Evolutionary conservation across 2,888 invertebrate species (phyloP).

Genomic region (Megalurothrips usitatus): DNA sequence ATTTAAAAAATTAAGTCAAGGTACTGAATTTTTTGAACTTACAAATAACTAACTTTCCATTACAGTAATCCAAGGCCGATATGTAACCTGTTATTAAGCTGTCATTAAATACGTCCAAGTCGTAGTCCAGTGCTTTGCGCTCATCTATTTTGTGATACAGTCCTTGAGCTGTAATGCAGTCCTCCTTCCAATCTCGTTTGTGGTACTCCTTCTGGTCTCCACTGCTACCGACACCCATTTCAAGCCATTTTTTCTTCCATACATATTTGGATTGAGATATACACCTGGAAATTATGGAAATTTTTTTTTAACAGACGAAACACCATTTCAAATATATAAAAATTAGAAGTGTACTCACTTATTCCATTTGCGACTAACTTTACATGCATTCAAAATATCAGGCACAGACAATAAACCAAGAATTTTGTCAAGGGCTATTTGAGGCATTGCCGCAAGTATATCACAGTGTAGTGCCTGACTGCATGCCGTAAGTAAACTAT

Average conservation of each 20-base stretch:
- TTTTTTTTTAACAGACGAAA: not conserved
- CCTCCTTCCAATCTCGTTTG: not conserved
- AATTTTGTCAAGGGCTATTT: conserved; percentile 5
- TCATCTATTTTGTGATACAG: not conserved
- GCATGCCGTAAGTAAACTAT: not conserved
- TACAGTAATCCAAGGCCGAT: not conserved
- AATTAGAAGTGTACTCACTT: not conserved
- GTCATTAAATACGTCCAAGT: not conserved
- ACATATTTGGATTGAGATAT: not conserved
- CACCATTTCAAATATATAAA: not conserved
- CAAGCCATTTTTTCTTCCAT: conserved; percentile 6
- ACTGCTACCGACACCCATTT: not conserved
- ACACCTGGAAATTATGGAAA: not conserved
- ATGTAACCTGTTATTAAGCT: not conserved
- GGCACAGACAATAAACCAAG: not conserved
- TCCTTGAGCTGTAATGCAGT: not conserved
- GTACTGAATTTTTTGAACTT: not conserved
- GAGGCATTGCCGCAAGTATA: not conserved
- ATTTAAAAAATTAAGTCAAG: too few relatives aligned
- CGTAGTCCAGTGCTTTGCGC: not conserved
- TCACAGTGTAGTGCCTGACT: conserved; percentile 1
- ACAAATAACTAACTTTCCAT: not conserved
- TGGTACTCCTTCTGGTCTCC: not conserved
- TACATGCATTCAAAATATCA: conserved; percentile 5
- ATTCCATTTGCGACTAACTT: not conserved